phyloP scores from a whole-genome alignment of 2,113 vertebrate genomes.

The Patagioenas fasciata region DNA sequence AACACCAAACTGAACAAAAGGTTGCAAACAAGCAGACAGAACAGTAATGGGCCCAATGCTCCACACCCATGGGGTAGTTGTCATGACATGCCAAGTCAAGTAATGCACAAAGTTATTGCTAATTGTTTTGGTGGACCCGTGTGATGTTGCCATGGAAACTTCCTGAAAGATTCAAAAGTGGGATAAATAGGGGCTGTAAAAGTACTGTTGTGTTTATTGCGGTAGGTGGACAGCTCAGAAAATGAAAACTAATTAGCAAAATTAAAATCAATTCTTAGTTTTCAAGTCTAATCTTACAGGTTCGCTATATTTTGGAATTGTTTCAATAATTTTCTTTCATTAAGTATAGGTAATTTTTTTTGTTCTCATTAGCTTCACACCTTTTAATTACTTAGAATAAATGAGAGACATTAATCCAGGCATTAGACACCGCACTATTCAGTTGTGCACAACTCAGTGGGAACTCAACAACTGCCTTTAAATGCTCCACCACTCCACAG shows the following conservation, averaged over 20 bases:
- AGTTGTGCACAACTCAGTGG: neutral
- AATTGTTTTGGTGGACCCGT: neutral
- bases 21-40: neutral
- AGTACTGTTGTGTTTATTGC: neutral
- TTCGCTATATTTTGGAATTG: neutral
- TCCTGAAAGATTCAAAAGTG: neutral
- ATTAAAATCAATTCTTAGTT: neutral
- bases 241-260: constrained; percentile 21
- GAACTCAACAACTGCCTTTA: neutral
- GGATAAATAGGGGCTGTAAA: neutral
- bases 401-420: neutral
- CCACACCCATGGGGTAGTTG: neutral
- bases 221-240: neutral
- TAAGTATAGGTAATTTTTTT: neutral
- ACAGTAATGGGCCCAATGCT: neutral
- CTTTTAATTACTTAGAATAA: neutral
- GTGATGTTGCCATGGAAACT: neutral
- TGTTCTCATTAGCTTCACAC: neutral
- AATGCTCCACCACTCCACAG: neutral
- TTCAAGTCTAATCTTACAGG: neutral
- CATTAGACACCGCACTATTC: neutral
- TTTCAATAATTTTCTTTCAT: neutral
- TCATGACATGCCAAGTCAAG: neutral
- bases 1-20: neutral
- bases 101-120: neutral